Percentiles rank a stretch among this genome's conserved stretches.
phyloP scores from a whole-genome alignment of 2,113 vertebrate genomes.

The Sinocyclocheilus rhinocerous region DNA sequence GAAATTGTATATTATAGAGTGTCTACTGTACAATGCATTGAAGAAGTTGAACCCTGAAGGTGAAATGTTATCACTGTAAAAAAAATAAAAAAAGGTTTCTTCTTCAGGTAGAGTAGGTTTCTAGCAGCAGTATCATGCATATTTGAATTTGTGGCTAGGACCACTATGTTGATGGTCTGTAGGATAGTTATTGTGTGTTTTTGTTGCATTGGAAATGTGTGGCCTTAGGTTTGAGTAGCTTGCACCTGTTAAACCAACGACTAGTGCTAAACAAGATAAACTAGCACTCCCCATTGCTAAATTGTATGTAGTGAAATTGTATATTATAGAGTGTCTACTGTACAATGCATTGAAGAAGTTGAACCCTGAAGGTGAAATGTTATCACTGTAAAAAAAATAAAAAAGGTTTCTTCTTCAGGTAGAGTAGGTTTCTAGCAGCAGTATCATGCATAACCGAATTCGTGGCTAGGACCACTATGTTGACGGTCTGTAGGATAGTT shows the following conservation, averaged over 20 bases:
- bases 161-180: slow-evolving; percentile 12
- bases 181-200: background rate
- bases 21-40: background rate
- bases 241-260: background rate
- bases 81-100: background rate
- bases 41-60: background rate
- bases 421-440: slow-evolving; percentile 54
- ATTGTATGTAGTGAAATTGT: background rate
- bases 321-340: background rate
- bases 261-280: background rate
- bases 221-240: slow-evolving; percentile 18
- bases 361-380: slow-evolving; percentile 15
- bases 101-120: slow-evolving; percentile 47
- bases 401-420: too few species aligned
- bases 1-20: background rate
- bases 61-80: slow-evolving; percentile 11
- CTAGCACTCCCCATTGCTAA: slow-evolving; percentile 24
- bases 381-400: background rate
- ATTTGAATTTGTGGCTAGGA: slow-evolving; percentile 44
- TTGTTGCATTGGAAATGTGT: background rate
- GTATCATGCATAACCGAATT: slow-evolving; percentile 51
- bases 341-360: slow-evolving; percentile 2
- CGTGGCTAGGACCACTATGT: slow-evolving; percentile 29
- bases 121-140: slow-evolving; percentile 57
- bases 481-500: slow-evolving; percentile 13